These are phyloP conservation scores for Rhombomys opimus DNA, from an alignment of 2,113 vertebrate genomes.

Conservation along the genomic window DNA sequence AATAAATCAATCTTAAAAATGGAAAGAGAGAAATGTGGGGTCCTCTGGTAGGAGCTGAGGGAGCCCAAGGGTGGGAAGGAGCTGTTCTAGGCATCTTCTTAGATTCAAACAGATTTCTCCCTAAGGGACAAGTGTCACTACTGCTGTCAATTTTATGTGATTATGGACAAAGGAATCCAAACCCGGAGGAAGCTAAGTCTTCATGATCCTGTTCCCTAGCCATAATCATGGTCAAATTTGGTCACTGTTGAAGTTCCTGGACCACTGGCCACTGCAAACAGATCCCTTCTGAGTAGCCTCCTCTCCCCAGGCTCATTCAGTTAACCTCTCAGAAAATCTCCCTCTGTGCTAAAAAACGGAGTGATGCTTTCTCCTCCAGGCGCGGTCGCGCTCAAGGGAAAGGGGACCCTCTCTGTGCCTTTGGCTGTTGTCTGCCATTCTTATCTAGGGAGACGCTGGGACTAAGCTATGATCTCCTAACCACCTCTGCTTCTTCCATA, in stretches of 20 bases:
- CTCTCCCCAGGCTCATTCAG: not conserved
- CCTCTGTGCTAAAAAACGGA: not conserved
- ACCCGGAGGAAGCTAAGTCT: not conserved
- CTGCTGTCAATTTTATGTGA: not conserved
- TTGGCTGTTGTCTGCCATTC: not conserved
- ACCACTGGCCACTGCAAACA: not conserved
- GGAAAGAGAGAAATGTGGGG: not conserved
- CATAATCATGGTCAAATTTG: not conserved
- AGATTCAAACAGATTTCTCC: not conserved
- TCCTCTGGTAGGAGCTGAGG: not conserved
- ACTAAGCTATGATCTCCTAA: not conserved
- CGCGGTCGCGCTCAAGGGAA: not conserved
- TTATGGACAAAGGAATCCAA: constrained; percentile 30
- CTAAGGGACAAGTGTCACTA: not conserved
- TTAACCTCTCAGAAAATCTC: not conserved
- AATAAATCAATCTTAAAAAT: not conserved
- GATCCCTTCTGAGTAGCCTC: not conserved
- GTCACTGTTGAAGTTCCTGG: not conserved
- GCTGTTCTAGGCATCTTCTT: not conserved
- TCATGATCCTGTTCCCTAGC: not conserved
- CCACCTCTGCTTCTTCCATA: not conserved
- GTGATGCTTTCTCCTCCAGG: not conserved
- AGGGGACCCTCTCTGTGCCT: not conserved
- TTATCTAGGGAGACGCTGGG: not conserved
- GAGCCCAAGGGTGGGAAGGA: not conserved